Evolutionary conservation across 2,888 invertebrate species (phyloP), one percentile per base, ranked within the genome.

Genomic region (Amiota communis): DNA sequence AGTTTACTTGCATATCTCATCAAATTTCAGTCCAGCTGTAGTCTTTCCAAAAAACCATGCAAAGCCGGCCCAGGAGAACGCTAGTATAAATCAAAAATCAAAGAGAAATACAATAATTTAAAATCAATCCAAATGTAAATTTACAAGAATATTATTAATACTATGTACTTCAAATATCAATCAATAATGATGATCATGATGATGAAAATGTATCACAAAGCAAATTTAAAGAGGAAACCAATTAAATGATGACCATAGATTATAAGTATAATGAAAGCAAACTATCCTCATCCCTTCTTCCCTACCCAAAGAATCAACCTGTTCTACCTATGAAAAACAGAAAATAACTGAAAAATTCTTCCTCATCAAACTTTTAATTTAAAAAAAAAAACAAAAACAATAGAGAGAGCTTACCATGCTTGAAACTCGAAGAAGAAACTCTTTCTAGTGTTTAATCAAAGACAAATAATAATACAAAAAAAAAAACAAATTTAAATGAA

Each of bases 361-460:
- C 17, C 17, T 57, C 13, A 17, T 17, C 8, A 10, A 20, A 15
- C 9, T 57, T 57, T 57, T 57, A 20, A n/a, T n/a, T n/a, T n/a
- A n/a, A n/a, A n/a, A n/a, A n/a, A n/a, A n/a, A n/a, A 57, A 57
- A 36, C 36, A 36, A 36, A n/a, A 36, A 8, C 57, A 8, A 15
- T 57, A 1, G 9, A n/a, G 57, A 57, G 23, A 23, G 23, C 23
- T 23, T 23, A 2, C 3, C 8, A 56, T 67, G 47, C 63, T 72
- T 67, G 23, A 36, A 36, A 36, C 36, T 36, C 36, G 8, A 36
- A 36, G 36, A 36, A 36, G 36, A 36, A 36, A 63, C 73, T 70
- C 77, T 78, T 84, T 85, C 83, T 85, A 83, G 84, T 83, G 82
- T 78, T 83, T 84, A 84, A 78, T 82, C 85, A 85, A 83, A 83